Evolutionary conservation across 2,113 vertebrate species (phyloP).

Genomic region (Phylloscopus trochilus): DNA sequence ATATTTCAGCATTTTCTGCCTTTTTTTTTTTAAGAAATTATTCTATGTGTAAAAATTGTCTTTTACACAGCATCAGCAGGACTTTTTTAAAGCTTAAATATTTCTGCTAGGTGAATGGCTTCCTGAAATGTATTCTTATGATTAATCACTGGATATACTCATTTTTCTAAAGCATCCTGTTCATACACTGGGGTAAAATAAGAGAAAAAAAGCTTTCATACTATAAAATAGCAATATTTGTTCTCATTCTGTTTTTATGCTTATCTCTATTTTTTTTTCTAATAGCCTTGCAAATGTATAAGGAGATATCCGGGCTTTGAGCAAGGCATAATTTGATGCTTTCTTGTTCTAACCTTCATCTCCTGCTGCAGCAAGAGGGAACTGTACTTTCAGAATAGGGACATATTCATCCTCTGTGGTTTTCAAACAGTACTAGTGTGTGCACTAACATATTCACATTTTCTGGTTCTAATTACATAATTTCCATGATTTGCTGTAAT

Average conservation of each 20-base stretch:
- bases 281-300: background rate
- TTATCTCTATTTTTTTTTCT: background rate
- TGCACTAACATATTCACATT: background rate
- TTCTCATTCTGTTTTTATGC: background rate
- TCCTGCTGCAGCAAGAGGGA: background rate
- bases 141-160: background rate
- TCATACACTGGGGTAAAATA: background rate
- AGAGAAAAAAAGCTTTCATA: background rate
- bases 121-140: background rate
- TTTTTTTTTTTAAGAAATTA: background rate
- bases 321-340: background rate
- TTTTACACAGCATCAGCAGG: background rate
- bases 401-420: background rate
- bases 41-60: background rate
- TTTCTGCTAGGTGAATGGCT: background rate
- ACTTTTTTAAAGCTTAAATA: background rate
- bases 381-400: background rate
- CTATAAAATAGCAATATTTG: background rate
- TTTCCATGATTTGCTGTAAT: background rate
- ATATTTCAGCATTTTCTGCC: conserved; percentile 11
- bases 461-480: background rate
- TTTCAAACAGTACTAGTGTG: background rate
- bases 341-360: background rate
- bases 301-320: background rate
- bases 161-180: background rate